phyloP scores from a whole-genome alignment of 2,797 vertebrate genomes.

The Pseudochirops cupreus region DNA sequence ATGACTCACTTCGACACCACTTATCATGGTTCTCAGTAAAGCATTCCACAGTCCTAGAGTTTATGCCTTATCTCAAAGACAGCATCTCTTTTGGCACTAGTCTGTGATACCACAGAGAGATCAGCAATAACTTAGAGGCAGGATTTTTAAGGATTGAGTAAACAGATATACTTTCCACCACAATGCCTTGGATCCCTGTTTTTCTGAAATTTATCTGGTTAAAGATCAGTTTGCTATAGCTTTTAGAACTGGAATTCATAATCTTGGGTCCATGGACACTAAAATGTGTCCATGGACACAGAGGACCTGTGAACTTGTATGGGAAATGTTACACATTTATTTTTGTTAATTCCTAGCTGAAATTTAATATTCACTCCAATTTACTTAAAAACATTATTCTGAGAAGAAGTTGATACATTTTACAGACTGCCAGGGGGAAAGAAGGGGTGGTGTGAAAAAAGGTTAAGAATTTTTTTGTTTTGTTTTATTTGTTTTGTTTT shows the following conservation, averaged over 20 bases:
- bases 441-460: background rate
- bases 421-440: background rate
- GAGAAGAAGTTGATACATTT: background rate
- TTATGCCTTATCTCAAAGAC: background rate
- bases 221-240: background rate
- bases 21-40: background rate
- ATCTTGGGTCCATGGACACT: background rate
- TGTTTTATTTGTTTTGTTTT: background rate
- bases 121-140: background rate
- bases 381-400: background rate
- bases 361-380: background rate
- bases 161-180: background rate
- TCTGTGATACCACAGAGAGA: background rate
- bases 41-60: background rate
- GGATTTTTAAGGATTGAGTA: background rate
- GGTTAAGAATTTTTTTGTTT: background rate
- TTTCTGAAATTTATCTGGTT: background rate
- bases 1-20: slow-evolving; percentile 15
- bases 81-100: background rate
- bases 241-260: background rate
- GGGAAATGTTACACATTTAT: background rate
- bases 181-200: background rate
- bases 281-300: background rate
- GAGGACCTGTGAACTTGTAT: background rate
- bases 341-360: background rate